Base-by-base conservation (phyloP, 1,140 invertebrate genomes). In the Dinoponera quadriceps region DNA sequence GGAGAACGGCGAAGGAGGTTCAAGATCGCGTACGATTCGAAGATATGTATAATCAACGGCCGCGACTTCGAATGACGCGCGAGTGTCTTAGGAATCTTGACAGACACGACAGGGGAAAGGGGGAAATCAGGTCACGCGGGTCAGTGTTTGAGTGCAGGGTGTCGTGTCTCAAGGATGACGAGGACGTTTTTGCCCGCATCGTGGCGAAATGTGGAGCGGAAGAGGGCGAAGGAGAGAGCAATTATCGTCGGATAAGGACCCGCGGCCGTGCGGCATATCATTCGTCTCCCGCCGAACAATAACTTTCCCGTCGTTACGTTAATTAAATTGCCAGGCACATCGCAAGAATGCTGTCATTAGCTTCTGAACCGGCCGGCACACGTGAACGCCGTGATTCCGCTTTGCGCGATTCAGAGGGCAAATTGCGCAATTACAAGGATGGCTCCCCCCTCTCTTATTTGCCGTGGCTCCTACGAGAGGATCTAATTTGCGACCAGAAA, bases 271-370 rank as follows among this genome's bases (percentile, higher is more conserved):
- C 44, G n/a, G 38, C 48, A 16, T 86, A 55, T 86, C 55, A 84
- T 86, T 69, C 62, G 71, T 73, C 54, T 66, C 25, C 33, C 25
- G 33, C 11, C 22, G 59, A 51, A 80, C 86, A 86, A 84, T 84
- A 49, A 73, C 72, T 87, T 84, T 86, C 85, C 73, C 68, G 20
- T 74, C 16, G 66, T 86, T 86, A 86, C 68, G 57, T 27, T 83
- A 86, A 87, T 86, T 86, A 86, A 77, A 86, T 87, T 57, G 62
- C 73, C 63, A 20, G 33, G 33, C 22, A 13, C 29, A 18, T 44
- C 22, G 51, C 68, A 66, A 33, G 22, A 48, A 66, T 54, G 11
- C 25, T 57, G 60, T 65, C 25, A 69, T 69, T 78, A 78, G 33
- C 65, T 48, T 57, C 54, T 44, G 65, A 57, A 48, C 48, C 20